Percentiles rank a stretch among this genome's conserved stretches.
These are phyloP conservation scores for Nestor notabilis DNA, from an alignment of 2,113 vertebrate species.

Conservation along the genomic window DNA sequence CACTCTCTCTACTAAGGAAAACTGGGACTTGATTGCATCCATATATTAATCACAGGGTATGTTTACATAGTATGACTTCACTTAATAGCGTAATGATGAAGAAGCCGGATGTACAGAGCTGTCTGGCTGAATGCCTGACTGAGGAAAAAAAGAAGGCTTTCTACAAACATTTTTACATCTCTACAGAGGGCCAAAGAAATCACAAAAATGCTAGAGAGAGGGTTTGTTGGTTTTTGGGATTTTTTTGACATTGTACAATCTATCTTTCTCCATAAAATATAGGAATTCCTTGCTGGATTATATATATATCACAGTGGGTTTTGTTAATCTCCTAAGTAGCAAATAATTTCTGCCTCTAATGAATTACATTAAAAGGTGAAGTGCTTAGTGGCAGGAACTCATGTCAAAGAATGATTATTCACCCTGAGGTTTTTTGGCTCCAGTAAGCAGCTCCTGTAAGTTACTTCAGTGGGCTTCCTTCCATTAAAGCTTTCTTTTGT, in stretches of 20 bases:
- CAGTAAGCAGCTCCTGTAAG: background rate
- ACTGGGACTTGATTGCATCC: slow-evolving; percentile 7
- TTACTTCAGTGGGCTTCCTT: background rate
- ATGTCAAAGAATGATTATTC: background rate
- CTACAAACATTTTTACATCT: slow-evolving; percentile 5
- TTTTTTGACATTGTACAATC: background rate
- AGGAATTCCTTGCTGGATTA: background rate
- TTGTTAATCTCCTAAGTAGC: background rate
- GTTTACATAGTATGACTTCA: slow-evolving; percentile 44
- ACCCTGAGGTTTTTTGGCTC: background rate
- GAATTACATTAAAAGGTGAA: slow-evolving; percentile 23
- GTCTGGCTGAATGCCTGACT: slow-evolving; percentile 10
- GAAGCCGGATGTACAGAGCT: slow-evolving; percentile 1
- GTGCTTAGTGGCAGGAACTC: background rate
- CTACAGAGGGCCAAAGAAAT: slow-evolving; percentile 23
- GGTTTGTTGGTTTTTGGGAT: background rate
- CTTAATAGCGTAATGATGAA: background rate
- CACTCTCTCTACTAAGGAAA: background rate
- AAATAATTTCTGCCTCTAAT: slow-evolving; percentile 32
- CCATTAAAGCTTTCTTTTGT: background rate
- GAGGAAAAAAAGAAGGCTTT: background rate
- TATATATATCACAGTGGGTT: background rate
- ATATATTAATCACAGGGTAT: slow-evolving; percentile 39
- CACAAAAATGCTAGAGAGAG: background rate
- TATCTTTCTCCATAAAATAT: background rate